Conservation (phyloP, 2,113 vertebrate species). For the Oryzias curvinotus region DNA sequence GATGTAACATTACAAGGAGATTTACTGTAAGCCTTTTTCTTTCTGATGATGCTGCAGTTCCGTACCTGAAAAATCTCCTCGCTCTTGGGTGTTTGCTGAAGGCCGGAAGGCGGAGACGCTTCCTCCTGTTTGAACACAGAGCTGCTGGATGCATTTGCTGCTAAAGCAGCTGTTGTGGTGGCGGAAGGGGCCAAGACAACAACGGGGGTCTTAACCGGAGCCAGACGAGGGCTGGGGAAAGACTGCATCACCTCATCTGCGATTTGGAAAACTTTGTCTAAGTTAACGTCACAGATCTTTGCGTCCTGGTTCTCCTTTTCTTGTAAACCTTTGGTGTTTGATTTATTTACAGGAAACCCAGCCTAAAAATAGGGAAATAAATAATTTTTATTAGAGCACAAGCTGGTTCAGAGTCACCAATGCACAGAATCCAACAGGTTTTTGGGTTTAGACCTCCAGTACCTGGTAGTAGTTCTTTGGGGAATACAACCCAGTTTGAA, state of each 20-base stretch:
- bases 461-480: slow-evolving; percentile 75
- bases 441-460: too few species aligned
- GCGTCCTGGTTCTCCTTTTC: slow-evolving; percentile 60
- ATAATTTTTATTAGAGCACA: slow-evolving; percentile 11
- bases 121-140: not conserved
- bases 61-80: too few species aligned
- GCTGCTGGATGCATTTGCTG: not conserved
- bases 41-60: too few species aligned
- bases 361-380: slow-evolving; percentile 56
- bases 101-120: not conserved
- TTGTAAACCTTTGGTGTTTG: slow-evolving; percentile 41
- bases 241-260: slow-evolving; percentile 76
- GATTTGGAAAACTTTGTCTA: slow-evolving; percentile 81
- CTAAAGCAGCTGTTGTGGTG: not conserved
- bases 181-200: not conserved
- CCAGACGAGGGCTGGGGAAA: slow-evolving; percentile 59
- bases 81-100: slow-evolving; percentile 17
- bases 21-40: too few species aligned
- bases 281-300: slow-evolving; percentile 73
- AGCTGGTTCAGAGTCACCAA: too few species aligned
- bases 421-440: too few species aligned
- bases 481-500: slow-evolving; percentile 54
- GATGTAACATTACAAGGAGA: too few species aligned
- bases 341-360: slow-evolving; percentile 62
- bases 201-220: slow-evolving; percentile 74